Percentiles rank a stretch among this genome's conserved stretches.
phyloP scores from a whole-genome alignment of 2,113 vertebrate genomes.

The Campylomormyrus tamandua region DNA sequence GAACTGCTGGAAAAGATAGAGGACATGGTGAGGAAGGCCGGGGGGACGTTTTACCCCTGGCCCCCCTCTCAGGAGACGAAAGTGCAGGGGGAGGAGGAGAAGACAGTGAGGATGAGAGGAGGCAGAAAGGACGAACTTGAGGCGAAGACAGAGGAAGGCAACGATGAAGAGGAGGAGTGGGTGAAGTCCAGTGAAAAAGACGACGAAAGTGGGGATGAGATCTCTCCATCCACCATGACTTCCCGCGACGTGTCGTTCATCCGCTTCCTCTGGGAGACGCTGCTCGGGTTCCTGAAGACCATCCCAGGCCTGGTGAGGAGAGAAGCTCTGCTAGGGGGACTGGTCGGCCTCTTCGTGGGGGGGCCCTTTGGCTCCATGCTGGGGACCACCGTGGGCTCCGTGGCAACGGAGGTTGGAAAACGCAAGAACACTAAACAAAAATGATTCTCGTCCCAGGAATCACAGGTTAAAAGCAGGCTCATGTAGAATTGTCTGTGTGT shows the following conservation, averaged over 20 bases:
- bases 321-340: constrained; percentile 54
- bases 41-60: constrained; percentile 39
- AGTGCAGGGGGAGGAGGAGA: constrained; percentile 35
- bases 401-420: constrained; percentile 58
- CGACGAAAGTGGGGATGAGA: constrained; percentile 38
- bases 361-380: constrained; percentile 51
- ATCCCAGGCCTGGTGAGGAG: constrained; percentile 46
- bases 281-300: constrained; percentile 43
- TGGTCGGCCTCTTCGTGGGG: constrained; percentile 60
- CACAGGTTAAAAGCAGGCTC: not conserved
- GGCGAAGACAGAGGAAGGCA: not conserved
- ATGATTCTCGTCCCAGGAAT: not conserved
- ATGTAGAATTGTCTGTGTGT: not conserved
- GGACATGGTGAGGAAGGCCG: constrained; percentile 37
- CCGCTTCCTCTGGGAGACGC: constrained; percentile 48
- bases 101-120: constrained; percentile 26
- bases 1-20: constrained; percentile 61
- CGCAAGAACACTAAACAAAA: constrained; percentile 45
- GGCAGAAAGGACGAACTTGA: not conserved
- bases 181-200: constrained; percentile 39
- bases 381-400: constrained; percentile 60
- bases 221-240: constrained; percentile 23
- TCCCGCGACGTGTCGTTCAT: constrained; percentile 28
- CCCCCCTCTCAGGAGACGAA: constrained; percentile 44
- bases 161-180: constrained; percentile 30